Percentiles rank a stretch among this genome's conserved stretches.
Evolutionary conservation across 1,140 invertebrate species (phyloP).

Genomic region (Hylaeus anthracinus): DNA sequence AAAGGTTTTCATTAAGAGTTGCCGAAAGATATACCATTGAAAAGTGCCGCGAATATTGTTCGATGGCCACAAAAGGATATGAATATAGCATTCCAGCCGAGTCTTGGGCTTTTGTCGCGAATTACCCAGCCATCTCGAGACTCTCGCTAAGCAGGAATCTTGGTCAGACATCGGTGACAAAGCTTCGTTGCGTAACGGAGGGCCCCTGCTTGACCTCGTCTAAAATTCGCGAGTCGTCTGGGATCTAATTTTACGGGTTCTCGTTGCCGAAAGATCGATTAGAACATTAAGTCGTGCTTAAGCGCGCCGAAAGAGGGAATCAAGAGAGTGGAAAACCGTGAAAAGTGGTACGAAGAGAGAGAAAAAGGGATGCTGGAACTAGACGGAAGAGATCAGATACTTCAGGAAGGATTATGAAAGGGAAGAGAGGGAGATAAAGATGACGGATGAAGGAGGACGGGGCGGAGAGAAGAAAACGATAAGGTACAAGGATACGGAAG

Average conservation of each 20-base stretch:
- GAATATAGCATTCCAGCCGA: too few species aligned
- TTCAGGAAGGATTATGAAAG: conserved; percentile 19
- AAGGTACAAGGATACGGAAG: not conserved
- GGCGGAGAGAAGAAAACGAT: not conserved
- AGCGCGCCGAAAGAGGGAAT: not conserved
- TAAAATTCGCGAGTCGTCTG: not conserved
- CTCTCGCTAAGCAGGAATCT: not conserved
- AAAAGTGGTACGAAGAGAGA: not conserved
- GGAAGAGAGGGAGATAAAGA: conserved; percentile 9
- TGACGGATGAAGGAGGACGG: not conserved
- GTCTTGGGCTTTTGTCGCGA: not conserved
- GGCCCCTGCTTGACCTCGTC: not conserved
- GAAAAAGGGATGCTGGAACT: not conserved
- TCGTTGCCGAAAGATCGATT: conserved; percentile 12
- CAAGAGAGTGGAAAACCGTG: not conserved
- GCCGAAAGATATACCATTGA: too few species aligned
- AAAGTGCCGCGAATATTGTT: too few species aligned
- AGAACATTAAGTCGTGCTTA: conserved; percentile 10
- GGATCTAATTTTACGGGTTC: conserved; percentile 3
- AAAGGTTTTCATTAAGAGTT: too few species aligned
- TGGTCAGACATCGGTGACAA: not conserved
- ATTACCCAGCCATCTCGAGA: not conserved
- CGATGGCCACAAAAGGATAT: too few species aligned
- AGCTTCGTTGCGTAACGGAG: not conserved
- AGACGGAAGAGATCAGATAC: conserved; percentile 38